Evolutionary conservation across 2,888 invertebrate species (phyloP), one percentile per base, ranked within the genome.

Genomic region (Listrodromus nycthemerus): DNA sequence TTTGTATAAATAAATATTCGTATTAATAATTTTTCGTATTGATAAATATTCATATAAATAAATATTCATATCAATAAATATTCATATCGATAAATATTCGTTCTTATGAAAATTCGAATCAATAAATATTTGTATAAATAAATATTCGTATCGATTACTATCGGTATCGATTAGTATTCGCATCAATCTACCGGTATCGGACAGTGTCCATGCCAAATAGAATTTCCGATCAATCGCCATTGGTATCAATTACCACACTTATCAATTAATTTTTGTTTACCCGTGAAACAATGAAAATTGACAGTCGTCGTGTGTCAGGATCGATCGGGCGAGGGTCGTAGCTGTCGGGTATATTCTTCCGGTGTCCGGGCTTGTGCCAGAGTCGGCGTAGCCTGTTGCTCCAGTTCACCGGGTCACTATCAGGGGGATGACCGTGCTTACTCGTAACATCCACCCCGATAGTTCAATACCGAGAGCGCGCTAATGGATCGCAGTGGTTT

Each of bases 381-480:
- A 16, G 37, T 30, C 6, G 75, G 66, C 74, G 65, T 84, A 84
- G 87, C 87, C 87, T 87, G 87, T 87, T 87, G 87, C 87, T 87
- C 85, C 81, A 82, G 76, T 84, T 85, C 76, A 61, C 78, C 82
- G 78, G 83, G 81, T 86, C 82, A 82, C 71, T 76, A 61, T 41
- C 66, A 50, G 58, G 27, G 77, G 48, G 63, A 30, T 83, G 63
- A 67, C 70, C 65, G 27, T 66, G 78, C 76, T 71, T 58, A 63
- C 48, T 84, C 75, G 75, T 84, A 75, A 52, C 71, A 19, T 52
- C 30, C 33, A 27, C 30, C 27, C 19, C 67, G 78, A 67, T 74
- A 73, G 78, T 80, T 75, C 75, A 41, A 66, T 24, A 45, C 21
- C 13, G 33, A 73, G 71, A 30, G 4, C 58, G 2, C 27, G 45